A percentile compares a stretch with the other conserved stretches of the same genome.
Evolutionary conservation across 2,888 invertebrate species (phyloP).

Genomic region (Prosopocoilus inquinatus): DNA sequence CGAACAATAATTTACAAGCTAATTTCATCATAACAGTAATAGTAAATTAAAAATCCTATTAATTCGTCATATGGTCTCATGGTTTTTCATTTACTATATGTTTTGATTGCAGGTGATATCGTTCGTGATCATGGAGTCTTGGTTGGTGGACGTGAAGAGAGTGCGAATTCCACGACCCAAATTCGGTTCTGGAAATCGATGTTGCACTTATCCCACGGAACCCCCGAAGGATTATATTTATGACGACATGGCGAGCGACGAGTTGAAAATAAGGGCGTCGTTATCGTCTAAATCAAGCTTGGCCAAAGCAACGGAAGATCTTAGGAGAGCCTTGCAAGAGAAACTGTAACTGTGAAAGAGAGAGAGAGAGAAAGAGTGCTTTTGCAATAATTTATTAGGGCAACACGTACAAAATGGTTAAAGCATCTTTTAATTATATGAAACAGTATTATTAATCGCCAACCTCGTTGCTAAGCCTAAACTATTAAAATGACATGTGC

Average conservation of each 20-base stretch:
- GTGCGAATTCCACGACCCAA: constrained; percentile 83
- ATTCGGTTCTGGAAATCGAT: constrained; percentile 61
- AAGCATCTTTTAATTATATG: too few relatives aligned
- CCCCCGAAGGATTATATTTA: constrained; percentile 76
- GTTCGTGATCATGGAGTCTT: constrained; percentile 68
- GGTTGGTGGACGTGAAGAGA: constrained; percentile 80
- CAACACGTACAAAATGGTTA: too few relatives aligned
- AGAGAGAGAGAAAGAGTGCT: too few relatives aligned
- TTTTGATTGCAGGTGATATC: not conserved
- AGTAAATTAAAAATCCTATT: not conserved
- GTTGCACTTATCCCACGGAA: constrained; percentile 61
- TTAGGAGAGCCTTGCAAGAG: constrained; percentile 72
- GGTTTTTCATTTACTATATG: not conserved
- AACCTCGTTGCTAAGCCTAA: too few relatives aligned
- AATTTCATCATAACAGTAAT: too few relatives aligned
- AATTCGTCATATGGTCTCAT: not conserved
- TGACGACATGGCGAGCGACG: constrained; percentile 57
- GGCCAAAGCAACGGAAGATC: constrained; percentile 71
- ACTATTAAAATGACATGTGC: too few relatives aligned
- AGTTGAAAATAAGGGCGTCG: constrained; percentile 53
- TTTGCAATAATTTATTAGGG: too few relatives aligned
- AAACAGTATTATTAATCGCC: too few relatives aligned
- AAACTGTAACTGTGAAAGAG: constrained; percentile 61
- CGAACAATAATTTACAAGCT: too few relatives aligned
- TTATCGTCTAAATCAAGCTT: constrained; percentile 49